Base-by-base conservation (phyloP, 2,113 vertebrate genomes). In the Toxostoma redivivum region DNA sequence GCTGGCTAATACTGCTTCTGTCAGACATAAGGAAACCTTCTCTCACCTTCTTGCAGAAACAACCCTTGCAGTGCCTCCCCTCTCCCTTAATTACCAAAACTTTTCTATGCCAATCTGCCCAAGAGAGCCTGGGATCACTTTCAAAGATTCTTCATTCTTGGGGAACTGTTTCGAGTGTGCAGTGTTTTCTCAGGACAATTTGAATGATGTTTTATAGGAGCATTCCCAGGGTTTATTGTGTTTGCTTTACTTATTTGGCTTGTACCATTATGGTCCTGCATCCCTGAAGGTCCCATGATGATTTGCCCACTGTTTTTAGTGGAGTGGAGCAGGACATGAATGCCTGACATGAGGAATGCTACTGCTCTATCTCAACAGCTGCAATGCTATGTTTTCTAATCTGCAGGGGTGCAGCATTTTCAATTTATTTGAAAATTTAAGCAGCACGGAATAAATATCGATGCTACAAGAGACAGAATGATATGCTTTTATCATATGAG, bases 281-380 rank as follows among this genome's bases (percentile, higher is more conserved):
- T 11, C 15, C 28, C 37, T 90, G 27, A 16, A 76, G 24, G 51
- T 56, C 30, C 38, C n/a, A 9, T 28, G 10, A 5, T 61, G 50
- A 23, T 53, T 45, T 61, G 12, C 8, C 28, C 33, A 6, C 28
- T 54, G 31, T 17, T 76, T 62, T 67, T 27, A 62, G 38, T 64
- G 23, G 18, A 12, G 4, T 24, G 54, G 58, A 60, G 22, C 11
- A 48, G 38, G 7, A 65, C 20, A 4, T 11, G 38, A 58, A 64
- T 23, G 18, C 25, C 44, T 64, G 51, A 58, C 24, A 11, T 14
- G 13, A 38, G 19, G 35, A 77, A 66, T 2, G 4, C 3, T 51
- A 69, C 33, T 0, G 1, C 0, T 2, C 15, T 53, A 4, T 65
- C 17, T 51, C 54, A 81, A 28, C 19, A 73, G 30, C 25, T 40